Evolutionary conservation across 2,113 vertebrate genomes (phyloP), one percentile per base, ranked within the genome.

Genomic region (Crotophaga sulcirostris): DNA sequence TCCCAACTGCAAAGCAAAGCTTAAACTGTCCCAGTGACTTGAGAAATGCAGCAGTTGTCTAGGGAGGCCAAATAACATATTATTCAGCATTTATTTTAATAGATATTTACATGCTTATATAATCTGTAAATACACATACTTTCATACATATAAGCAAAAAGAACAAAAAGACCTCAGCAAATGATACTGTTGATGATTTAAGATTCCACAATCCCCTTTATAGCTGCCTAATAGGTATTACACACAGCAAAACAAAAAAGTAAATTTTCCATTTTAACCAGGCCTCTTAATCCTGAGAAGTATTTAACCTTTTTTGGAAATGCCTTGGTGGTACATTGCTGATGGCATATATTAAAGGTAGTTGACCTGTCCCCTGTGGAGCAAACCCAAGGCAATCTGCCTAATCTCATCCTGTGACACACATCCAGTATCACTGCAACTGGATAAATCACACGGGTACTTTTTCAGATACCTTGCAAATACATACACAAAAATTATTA

Each of bases 301-400:
- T 87, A 92, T 91, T 96, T 89, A 84, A 84, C 93, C 60, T 93
- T 24, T 49, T 87, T 78, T 90, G 64, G 88, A 96, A 90, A 87
- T 54, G 40, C 76, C 69, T 89, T 58, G 68, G 73, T 79, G 81
- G 66, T 77, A 68, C 69, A 51, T 64, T 87, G 87, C 81, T 94
- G 81, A 87, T 89, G 87, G 81, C 80, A 68, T 55, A 66, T 91
- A 94, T 31, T 93, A 68, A 87, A 93, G 89, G 84, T 87, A 66
- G 87, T 38, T 95, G 89, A 91, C 89, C 77, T 91, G 80, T 96
- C 44, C 74, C 89, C 91, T 54, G 78, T 66, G 66, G 87, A 96
- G 87, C 54, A 87, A 95, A 91, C 69, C 66, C 81, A 69, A 93
- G 88, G 92, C 90, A 90, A 54, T 91, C 75, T 93, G 82, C 72